Base-by-base conservation (phyloP, 2,113 vertebrate species). In the Pleuronectes platessa region DNA sequence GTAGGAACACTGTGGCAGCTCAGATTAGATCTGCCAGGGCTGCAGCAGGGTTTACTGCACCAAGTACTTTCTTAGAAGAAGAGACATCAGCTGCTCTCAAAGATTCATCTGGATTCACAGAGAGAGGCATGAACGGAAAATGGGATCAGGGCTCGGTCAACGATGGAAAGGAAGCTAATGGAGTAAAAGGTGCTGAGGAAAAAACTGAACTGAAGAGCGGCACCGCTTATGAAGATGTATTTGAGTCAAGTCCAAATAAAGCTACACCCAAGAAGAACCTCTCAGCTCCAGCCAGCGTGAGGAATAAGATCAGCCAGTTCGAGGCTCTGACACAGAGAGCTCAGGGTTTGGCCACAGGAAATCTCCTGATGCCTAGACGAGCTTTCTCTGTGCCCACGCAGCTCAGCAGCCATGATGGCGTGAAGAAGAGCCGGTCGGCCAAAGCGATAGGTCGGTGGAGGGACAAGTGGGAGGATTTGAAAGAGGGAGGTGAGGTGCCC, bases 261-360 rank as follows among this genome's bases (percentile, higher is more conserved):
- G 71, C 55, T 5, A 59, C 61, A 27, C 0, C 26, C 18, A 86
- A 85, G 69, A 90, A 81, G 17, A 71, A 3, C 40, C 6, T 68
- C 12, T 18, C 40, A 11, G 35, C 31, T 0, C 14, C 20, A 24
- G 84, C 86, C 49, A 93, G 89, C 12, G 94, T 95, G 63, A 92
- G 84, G 61, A 95, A 92, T 58, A 94, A 91, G 76, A 95, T 95
- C 66, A 88, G 73, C 71, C 93, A 93, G 81, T 95, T 94, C 74
- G 94, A 95, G 73, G 85, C 89, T 54, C 79, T 95, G 74, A 84
- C 92, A 27, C 92, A 89, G 61, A 87, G 59, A 85, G 49, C 31
- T 31, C 31, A 31, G 31, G 31, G 31, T 31, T 31, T 31, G 31
- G 31, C 62, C n/a, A 68, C 4, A 56, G 56, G 23, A 49, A 12